Evolutionary conservation across 2,888 invertebrate genomes (phyloP).

Genomic region (Drosophila leonis): DNA sequence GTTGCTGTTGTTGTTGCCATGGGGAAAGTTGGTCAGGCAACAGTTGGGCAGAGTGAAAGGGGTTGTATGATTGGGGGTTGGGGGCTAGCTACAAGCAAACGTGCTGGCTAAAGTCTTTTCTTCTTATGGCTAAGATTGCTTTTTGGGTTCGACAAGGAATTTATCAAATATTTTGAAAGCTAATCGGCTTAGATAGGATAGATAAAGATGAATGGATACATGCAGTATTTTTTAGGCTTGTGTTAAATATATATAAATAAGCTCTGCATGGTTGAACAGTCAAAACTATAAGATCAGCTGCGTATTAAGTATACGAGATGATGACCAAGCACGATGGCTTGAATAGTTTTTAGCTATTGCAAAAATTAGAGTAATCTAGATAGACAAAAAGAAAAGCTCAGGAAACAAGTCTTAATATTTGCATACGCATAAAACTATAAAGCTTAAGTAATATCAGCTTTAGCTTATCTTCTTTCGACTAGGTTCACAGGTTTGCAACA

Average conservation of each 20-base stretch:
- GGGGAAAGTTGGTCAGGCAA: constrained; percentile 63
- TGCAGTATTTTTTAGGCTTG: not conserved
- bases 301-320: constrained; percentile 1
- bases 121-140: not conserved
- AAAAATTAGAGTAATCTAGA: not conserved
- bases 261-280: no score
- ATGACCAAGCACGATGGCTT: not conserved
- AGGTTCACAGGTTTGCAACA: not conserved
- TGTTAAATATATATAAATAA: not conserved
- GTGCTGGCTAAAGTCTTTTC: constrained; percentile 19
- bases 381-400: not conserved
- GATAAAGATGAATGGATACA: not conserved
- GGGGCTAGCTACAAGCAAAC: constrained; percentile 1
- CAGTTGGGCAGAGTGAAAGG: constrained; percentile 13
- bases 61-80: constrained; percentile 2
- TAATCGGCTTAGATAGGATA: not conserved
- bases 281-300: no score
- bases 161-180: constrained; percentile 5
- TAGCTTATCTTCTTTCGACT: not conserved
- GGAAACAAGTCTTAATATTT: not conserved
- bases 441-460: not conserved
- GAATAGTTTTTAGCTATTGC: not conserved
- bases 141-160: constrained; percentile 9
- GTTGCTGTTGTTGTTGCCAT: constrained; percentile 37
- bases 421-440: not conserved